These are phyloP conservation scores for Antheraea pernyi DNA, from an alignment of 1,140 invertebrate species.

Conservation along the genomic window DNA sequence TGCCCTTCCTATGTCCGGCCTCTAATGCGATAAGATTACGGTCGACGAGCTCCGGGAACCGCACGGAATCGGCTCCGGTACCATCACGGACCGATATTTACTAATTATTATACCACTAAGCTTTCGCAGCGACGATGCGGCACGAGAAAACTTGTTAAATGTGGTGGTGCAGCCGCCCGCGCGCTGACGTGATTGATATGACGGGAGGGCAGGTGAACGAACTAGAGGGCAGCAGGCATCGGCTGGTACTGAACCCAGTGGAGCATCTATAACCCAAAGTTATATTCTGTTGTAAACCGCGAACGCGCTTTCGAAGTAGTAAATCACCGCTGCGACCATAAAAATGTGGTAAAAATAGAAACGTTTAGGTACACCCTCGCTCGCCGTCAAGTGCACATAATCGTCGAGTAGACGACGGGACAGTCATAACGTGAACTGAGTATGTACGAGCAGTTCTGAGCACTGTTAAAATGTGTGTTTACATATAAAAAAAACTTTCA, in stretches of 20 bases:
- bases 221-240: slow-evolving; percentile 38
- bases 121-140: slow-evolving; percentile 8
- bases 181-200: slow-evolving; percentile 47
- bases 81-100: slow-evolving; percentile 11
- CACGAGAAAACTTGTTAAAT: slow-evolving; percentile 21
- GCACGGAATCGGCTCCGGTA: slow-evolving; percentile 21
- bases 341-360: slow-evolving; percentile 51
- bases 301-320: slow-evolving; percentile 50
- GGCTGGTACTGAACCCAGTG: slow-evolving; percentile 51
- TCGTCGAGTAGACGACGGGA: background rate
- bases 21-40: slow-evolving; percentile 76
- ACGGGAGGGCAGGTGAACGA: slow-evolving; percentile 50
- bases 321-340: slow-evolving; percentile 52
- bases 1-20: slow-evolving; percentile 77
- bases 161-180: slow-evolving; percentile 10
- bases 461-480: slow-evolving; percentile 6
- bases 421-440: background rate
- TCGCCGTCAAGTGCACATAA: background rate
- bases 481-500: slow-evolving; percentile 45
- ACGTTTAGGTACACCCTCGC: slow-evolving; percentile 19
- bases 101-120: background rate
- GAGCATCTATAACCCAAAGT: slow-evolving; percentile 50
- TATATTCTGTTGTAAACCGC: slow-evolving; percentile 60
- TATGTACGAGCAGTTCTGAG: background rate
- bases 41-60: slow-evolving; percentile 40